Percentiles rank a stretch among this genome's conserved stretches.
These are phyloP conservation scores for Chaenogobius annularis DNA, from an alignment of 2,113 vertebrate genomes.

Conservation along the genomic window DNA sequence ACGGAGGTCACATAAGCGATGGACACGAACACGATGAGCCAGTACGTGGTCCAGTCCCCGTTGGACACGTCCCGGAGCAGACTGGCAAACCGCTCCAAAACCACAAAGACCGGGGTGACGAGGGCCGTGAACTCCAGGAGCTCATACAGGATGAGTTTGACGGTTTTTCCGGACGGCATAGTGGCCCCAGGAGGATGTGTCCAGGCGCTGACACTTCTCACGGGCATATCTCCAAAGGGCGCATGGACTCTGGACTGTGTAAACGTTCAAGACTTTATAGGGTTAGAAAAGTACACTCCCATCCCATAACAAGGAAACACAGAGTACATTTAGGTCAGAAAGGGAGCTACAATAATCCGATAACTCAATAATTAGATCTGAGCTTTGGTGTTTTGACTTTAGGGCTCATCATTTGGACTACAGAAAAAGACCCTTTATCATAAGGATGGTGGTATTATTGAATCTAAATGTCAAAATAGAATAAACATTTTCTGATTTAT, in stretches of 20 bases:
- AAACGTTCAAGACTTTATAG: constrained; percentile 58
- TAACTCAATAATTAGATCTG: no score
- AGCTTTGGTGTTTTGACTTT: no score
- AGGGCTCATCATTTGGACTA: no score
- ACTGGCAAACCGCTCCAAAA: constrained; percentile 72
- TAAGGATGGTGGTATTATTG: no score
- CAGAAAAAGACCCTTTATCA: no score
- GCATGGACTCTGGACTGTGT: constrained; percentile 72
- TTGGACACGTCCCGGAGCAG: constrained; percentile 38
- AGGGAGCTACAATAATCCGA: background rate
- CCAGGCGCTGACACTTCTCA: constrained; percentile 27
- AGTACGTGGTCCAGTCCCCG: constrained; percentile 64
- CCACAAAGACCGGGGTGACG: constrained; percentile 60
- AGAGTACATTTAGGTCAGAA: background rate
- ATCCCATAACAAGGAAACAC: constrained; percentile 22
- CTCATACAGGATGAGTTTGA: constrained; percentile 79
- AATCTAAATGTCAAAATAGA: no score
- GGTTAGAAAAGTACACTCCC: constrained; percentile 31
- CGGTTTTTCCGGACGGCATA: constrained; percentile 74
- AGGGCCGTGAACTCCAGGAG: constrained; percentile 72
- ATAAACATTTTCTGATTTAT: no score
- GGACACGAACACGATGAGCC: constrained; percentile 80
- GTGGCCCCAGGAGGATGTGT: constrained; percentile 14
- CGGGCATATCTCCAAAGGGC: constrained; percentile 32
- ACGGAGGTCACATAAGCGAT: constrained; percentile 79